These are phyloP conservation scores for Lagria hirta DNA, from an alignment of 2,888 invertebrate species.

Conservation along the genomic window DNA sequence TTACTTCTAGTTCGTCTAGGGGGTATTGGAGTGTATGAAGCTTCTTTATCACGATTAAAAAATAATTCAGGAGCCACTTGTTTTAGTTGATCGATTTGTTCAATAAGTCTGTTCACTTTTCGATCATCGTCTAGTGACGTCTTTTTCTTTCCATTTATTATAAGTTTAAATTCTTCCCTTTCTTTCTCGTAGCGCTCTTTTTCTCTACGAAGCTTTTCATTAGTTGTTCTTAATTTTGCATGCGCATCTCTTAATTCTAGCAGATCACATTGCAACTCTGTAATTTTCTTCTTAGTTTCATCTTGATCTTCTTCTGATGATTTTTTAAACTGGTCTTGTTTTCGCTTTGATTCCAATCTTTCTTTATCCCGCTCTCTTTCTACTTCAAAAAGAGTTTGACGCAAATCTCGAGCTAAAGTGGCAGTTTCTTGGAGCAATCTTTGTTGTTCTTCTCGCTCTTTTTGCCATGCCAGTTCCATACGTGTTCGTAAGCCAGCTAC, in stretches of 20 bases:
- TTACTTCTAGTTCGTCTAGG: slow-evolving; percentile 67
- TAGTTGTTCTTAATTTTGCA: slow-evolving; percentile 86
- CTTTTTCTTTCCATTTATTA: slow-evolving; percentile 56
- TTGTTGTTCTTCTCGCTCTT: slow-evolving; percentile 89
- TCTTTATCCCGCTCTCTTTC: slow-evolving; percentile 90
- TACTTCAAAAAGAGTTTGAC: slow-evolving; percentile 86
- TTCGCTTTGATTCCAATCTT: slow-evolving; percentile 80
- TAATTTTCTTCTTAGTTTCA: slow-evolving; percentile 80
- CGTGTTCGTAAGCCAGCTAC: slow-evolving; percentile 83
- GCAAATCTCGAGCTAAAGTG: slow-evolving; percentile 81
- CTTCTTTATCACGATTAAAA: slow-evolving; percentile 55
- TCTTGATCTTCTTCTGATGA: slow-evolving; percentile 86
- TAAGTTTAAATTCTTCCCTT: slow-evolving; percentile 61
- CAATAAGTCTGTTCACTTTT: slow-evolving; percentile 70
- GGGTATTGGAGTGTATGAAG: slow-evolving; percentile 66
- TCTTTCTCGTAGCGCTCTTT: slow-evolving; percentile 84
- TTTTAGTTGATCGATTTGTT: slow-evolving; percentile 74
- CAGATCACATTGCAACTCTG: slow-evolving; percentile 83
- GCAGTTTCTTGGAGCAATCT: slow-evolving; percentile 88
- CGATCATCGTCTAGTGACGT: slow-evolving; percentile 69
- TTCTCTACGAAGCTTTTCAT: slow-evolving; percentile 85
- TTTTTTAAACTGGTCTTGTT: slow-evolving; percentile 81
- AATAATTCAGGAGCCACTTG: slow-evolving; percentile 74
- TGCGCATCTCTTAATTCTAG: slow-evolving; percentile 88
- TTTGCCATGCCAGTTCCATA: slow-evolving; percentile 92